Evolutionary conservation across 2,888 invertebrate species (phyloP).

Genomic region (Hecatera dysodea): DNA sequence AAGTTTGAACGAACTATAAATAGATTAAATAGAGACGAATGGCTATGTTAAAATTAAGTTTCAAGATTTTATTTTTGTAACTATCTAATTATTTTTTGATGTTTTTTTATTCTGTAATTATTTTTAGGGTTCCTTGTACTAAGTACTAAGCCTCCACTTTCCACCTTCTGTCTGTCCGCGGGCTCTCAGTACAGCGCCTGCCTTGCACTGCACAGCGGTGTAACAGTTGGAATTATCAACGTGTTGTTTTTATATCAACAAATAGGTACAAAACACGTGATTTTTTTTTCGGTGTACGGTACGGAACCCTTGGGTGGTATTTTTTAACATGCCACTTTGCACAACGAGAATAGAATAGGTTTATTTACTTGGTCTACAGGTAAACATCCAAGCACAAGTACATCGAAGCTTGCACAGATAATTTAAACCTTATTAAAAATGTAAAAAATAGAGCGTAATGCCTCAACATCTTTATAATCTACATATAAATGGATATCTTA

Average conservation of each 20-base stretch:
- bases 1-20: neutral
- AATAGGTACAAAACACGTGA: too few species aligned
- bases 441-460: slow-evolving; percentile 11
- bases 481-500: slow-evolving; percentile 16
- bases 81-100: slow-evolving; percentile 15
- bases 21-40: slow-evolving; percentile 5
- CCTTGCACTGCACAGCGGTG: too few species aligned
- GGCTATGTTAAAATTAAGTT: slow-evolving; percentile 31
- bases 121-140: slow-evolving; percentile 1
- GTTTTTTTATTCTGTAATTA: slow-evolving; percentile 1
- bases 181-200: too few species aligned
- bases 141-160: neutral
- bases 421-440: neutral
- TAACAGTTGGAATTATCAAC: too few species aligned
- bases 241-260: too few species aligned
- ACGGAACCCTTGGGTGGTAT: too few species aligned
- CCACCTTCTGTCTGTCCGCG: neutral
- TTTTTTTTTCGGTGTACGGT: too few species aligned
- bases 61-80: slow-evolving; percentile 52
- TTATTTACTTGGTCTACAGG: slow-evolving; percentile 16
- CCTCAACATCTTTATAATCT: slow-evolving; percentile 17
- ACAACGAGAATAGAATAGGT: slow-evolving; percentile 26
- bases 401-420: slow-evolving; percentile 41
- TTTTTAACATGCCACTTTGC: slow-evolving; percentile 21
- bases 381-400: slow-evolving; percentile 10